phyloP scores from a whole-genome alignment of 2,113 vertebrate species.

The Megaceryle maxima region DNA sequence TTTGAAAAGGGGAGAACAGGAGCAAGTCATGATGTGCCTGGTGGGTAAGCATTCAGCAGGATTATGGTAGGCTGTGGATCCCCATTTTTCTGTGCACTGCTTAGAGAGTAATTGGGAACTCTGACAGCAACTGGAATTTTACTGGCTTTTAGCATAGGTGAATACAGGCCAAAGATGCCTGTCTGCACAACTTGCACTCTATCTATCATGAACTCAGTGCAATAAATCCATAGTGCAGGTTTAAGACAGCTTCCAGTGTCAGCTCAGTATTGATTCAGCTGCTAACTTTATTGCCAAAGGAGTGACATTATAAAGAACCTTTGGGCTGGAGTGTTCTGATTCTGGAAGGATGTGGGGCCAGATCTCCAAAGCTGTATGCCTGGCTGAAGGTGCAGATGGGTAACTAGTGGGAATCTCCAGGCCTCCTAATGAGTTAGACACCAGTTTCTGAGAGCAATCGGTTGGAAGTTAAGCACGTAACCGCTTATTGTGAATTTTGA shows the following conservation, averaged over 20 bases:
- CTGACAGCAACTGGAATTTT: not conserved
- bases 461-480: not conserved
- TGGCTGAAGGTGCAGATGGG: not conserved
- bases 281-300: not conserved
- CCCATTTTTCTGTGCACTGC: not conserved
- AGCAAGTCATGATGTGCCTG: not conserved
- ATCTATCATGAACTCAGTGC: not conserved
- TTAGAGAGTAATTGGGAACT: not conserved
- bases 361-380: not conserved
- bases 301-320: not conserved
- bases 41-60: not conserved
- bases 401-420: not conserved
- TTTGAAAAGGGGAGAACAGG: not conserved
- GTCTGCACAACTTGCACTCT: not conserved
- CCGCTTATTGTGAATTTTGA: not conserved
- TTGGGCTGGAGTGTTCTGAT: not conserved
- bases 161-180: not conserved
- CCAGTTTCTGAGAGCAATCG: not conserved
- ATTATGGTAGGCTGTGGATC: not conserved
- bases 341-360: not conserved
- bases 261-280: slow-evolving; percentile 10
- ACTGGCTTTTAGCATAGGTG: not conserved
- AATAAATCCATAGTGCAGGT: slow-evolving; percentile 2
- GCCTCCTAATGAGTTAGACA: not conserved
- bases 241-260: not conserved